Evolutionary conservation across 2,113 vertebrate species (phyloP).

Genomic region (Poeciliopsis turrubarensis): DNA sequence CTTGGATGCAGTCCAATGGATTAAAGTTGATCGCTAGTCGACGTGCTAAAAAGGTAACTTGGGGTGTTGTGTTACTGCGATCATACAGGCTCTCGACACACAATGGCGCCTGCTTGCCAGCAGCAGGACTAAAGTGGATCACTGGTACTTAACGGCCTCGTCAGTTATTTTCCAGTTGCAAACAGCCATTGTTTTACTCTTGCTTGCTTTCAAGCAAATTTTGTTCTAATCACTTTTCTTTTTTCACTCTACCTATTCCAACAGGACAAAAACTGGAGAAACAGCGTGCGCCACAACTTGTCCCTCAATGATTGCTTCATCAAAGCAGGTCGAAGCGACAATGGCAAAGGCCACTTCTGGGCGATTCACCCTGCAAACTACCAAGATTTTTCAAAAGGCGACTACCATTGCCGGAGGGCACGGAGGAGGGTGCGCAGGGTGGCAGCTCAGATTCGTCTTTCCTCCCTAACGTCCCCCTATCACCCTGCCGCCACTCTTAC

Average conservation of each 20-base stretch:
- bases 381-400: constrained; percentile 84
- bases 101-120: constrained; percentile 42
- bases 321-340: constrained; percentile 85
- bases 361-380: constrained; percentile 84
- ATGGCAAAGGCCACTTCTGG: constrained; percentile 87
- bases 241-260: constrained; percentile 5
- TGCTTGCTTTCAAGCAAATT: constrained; percentile 4
- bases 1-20: constrained; percentile 56
- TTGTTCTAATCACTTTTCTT: constrained; percentile 3
- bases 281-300: constrained; percentile 86
- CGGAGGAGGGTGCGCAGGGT: constrained; percentile 78
- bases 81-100: constrained; percentile 58
- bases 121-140: constrained; percentile 46
- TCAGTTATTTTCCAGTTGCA: constrained; percentile 31
- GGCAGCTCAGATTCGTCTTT: constrained; percentile 62
- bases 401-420: constrained; percentile 83
- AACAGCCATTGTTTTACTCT: constrained; percentile 18
- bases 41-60: constrained; percentile 67
- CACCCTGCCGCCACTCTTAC: constrained; percentile 40
- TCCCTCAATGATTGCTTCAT: constrained; percentile 86
- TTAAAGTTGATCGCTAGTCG: constrained; percentile 64
- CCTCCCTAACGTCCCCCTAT: constrained; percentile 51
- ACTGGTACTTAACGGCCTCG: constrained; percentile 44
- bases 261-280: constrained; percentile 89
- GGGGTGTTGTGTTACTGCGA: constrained; percentile 52